Conservation (phyloP, 2,888 invertebrate genomes). For the Lagria hirta region DNA sequence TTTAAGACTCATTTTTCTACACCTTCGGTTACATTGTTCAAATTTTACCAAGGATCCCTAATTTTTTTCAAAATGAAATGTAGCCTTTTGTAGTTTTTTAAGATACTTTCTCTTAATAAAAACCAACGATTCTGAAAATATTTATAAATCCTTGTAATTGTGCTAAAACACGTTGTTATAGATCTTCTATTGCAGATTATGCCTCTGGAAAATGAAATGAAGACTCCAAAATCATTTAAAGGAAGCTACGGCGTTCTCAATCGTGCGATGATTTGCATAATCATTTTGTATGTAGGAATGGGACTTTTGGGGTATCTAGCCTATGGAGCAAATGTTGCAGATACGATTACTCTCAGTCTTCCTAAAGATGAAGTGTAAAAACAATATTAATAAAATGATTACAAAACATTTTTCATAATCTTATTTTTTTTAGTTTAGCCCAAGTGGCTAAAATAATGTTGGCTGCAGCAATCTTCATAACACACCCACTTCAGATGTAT, state of each 20-base stretch:
- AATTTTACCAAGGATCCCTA: too few species aligned
- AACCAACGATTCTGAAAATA: too few species aligned
- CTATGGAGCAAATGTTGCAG: slow-evolving; percentile 71
- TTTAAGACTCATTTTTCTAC: too few species aligned
- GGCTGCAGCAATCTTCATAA: slow-evolving; percentile 83
- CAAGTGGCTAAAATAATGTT: slow-evolving; percentile 72
- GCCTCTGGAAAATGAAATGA: slow-evolving; percentile 94
- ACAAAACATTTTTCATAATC: background rate
- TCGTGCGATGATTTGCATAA: slow-evolving; percentile 77
- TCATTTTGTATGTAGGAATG: slow-evolving; percentile 81
- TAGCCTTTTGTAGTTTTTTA: too few species aligned
- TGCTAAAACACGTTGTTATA: too few species aligned
- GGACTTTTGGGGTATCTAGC: slow-evolving; percentile 90
- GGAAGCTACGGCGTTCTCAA: slow-evolving; percentile 83
- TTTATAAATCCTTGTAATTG: background rate
- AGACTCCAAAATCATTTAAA: slow-evolving; percentile 78
- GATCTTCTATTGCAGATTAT: slow-evolving; percentile 66
- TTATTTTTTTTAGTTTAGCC: slow-evolving; percentile 61
- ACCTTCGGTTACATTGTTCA: too few species aligned
- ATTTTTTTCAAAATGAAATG: too few species aligned
- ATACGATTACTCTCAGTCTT: slow-evolving; percentile 86
- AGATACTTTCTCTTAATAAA: too few species aligned
- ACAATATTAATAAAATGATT: background rate
- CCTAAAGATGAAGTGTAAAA: slow-evolving; percentile 67
- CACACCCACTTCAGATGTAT: slow-evolving; percentile 92